Percentiles rank a stretch among this genome's conserved stretches.
These are phyloP conservation scores for Ichneumon xanthorius DNA, from an alignment of 2,888 invertebrate species.

Conservation along the genomic window DNA sequence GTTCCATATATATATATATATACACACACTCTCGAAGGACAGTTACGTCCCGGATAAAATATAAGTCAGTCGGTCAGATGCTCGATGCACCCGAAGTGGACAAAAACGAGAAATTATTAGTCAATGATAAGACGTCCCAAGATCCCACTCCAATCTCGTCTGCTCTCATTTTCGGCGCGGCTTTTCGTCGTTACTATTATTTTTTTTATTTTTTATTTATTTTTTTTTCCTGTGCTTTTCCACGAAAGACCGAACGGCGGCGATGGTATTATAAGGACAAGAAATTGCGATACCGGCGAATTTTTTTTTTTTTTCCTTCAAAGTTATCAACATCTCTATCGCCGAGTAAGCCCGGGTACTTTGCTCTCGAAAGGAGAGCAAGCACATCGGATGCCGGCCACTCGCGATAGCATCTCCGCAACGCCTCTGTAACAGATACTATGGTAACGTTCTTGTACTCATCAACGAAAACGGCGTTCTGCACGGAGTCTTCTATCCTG, in stretches of 20 bases:
- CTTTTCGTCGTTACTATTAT: not conserved
- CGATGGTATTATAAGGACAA: not conserved
- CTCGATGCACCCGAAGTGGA: not conserved
- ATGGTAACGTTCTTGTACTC: slow-evolving; percentile 40
- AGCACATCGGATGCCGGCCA: slow-evolving; percentile 10
- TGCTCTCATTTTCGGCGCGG: not conserved
- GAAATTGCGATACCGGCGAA: not conserved
- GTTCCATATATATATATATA: not conserved
- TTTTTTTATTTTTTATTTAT: too few relatives aligned
- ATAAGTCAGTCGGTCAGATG: slow-evolving; percentile 4
- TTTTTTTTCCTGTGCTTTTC: not conserved
- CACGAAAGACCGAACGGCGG: not conserved
- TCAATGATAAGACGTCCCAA: not conserved
- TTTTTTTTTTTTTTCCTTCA: not conserved
- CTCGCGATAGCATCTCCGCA: slow-evolving; percentile 29
- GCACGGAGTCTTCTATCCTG: slow-evolving; percentile 14
- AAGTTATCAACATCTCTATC: slow-evolving; percentile 8
- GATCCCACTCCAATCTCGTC: not conserved
- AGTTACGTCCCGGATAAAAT: not conserved
- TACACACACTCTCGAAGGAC: not conserved
- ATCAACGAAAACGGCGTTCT: slow-evolving; percentile 47
- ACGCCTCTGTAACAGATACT: slow-evolving; percentile 17
- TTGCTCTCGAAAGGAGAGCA: slow-evolving; percentile 14
- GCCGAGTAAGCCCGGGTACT: not conserved
- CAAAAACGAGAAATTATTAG: slow-evolving; percentile 19